Base-by-base conservation (phyloP, 2,888 invertebrate genomes). In the Cecidostiba fungosa region DNA sequence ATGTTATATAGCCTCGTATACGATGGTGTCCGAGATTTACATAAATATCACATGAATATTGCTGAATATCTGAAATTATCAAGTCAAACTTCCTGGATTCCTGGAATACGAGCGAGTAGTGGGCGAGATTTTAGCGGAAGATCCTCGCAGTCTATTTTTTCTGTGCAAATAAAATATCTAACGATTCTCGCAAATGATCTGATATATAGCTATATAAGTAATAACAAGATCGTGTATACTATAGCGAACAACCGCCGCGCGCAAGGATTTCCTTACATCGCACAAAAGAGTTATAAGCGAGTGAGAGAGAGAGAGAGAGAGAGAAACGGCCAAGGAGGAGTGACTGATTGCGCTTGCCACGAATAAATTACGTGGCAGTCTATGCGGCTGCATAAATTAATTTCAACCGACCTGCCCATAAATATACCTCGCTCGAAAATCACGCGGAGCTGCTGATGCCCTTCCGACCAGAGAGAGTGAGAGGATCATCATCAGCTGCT, bases 291-390 rank as follows among this genome's bases (percentile, higher is more conserved):
- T 36, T 19, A 23, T 66, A 59, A 39, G 26, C 23, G 73, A 5
- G 29, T 74, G 72, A 54, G 23, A 23, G 43, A 32, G 62, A 29
- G 39, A n/a, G 19, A 36, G 16, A 1, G 39, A 82, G 62, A 66
- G 77, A 77, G 39, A 26, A 43, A 66, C 14, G 10, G 77, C 19
- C 8, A 23, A 36, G 19, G 3, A 29, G 5, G 23, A 91, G 92
- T 92, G 92, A 92, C 91, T 91, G 92, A 92, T 92, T 90, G 91
- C 90, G 89, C 89, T 88, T 87, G 89, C 89, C 89, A 89, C 91
- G 91, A 92, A 92, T 92, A 92, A 92, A 92, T 92, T 91, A 92
- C 92, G 89, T 92, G 92, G 92, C 92, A 92, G 90, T 91, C 92
- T 90, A 91, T 91, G 92, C 89, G 91, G 90, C 92, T 91, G 92